These are phyloP conservation scores for Callipepla californica DNA, from an alignment of 2,113 vertebrate genomes.

Conservation along the genomic window DNA sequence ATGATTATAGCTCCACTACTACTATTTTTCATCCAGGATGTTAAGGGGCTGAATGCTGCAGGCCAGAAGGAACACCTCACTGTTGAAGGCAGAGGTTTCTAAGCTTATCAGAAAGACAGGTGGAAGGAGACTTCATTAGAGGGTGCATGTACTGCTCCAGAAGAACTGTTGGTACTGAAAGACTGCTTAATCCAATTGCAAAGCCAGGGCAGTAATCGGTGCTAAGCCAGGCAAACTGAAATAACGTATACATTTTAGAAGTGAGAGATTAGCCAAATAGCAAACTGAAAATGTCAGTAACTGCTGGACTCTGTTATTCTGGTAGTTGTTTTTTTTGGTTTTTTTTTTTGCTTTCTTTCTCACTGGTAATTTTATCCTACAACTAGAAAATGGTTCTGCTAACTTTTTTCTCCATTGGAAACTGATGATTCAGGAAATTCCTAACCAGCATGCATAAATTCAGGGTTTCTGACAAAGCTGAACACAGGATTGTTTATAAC, in stretches of 20 bases:
- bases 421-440: background rate
- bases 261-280: background rate
- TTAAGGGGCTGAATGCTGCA: background rate
- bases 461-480: background rate
- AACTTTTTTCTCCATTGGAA: background rate
- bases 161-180: background rate
- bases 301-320: background rate
- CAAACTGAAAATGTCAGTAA: background rate
- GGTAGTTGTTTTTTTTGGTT: background rate
- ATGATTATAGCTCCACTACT: background rate
- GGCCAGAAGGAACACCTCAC: background rate
- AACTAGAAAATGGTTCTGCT: background rate
- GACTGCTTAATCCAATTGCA: background rate
- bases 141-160: background rate
- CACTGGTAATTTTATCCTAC: background rate
- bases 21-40: background rate
- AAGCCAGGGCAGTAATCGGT: background rate
- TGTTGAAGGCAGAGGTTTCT: background rate
- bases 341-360: background rate
- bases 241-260: fast-evolving
- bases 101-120: background rate
- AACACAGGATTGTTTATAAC: background rate
- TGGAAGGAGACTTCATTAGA: background rate
- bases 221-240: background rate
- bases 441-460: background rate